Evolutionary conservation across 1,140 invertebrate species (phyloP).

Genomic region (Schlechtendalia chinensis): DNA sequence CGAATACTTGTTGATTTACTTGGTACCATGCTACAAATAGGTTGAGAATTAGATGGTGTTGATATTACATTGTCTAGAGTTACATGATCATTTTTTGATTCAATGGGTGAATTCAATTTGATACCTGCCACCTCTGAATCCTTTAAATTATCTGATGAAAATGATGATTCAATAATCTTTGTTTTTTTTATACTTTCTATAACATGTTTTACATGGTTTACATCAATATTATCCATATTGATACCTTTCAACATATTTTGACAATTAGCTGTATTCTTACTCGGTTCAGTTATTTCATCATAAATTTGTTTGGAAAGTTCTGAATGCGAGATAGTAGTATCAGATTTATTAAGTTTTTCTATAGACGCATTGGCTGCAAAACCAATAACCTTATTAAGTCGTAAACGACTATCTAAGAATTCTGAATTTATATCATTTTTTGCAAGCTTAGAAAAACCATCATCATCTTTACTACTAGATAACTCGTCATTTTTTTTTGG

Average conservation of each 20-base stretch:
- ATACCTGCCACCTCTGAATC: background rate
- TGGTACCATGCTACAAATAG: background rate
- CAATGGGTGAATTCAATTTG: background rate
- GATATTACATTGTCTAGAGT: background rate
- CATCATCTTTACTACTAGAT: background rate
- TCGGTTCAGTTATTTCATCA: background rate
- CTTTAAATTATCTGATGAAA: background rate
- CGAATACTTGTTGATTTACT: background rate
- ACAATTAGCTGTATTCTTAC: background rate
- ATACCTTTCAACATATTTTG: constrained; percentile 13
- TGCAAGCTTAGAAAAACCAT: background rate
- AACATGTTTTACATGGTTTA: constrained; percentile 14
- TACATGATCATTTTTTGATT: background rate
- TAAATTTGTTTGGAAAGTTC: constrained; percentile 32
- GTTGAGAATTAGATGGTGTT: background rate
- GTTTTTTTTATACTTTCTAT: constrained; percentile 1
- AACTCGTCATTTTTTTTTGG: background rate
- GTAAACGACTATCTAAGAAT: constrained; percentile 12
- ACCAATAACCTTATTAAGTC: constrained; percentile 36
- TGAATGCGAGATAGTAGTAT: background rate
- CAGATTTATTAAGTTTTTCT: constrained; percentile 23
- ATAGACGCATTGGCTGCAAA: background rate
- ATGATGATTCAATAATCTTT: background rate
- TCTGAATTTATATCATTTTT: background rate
- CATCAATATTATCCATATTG: constrained; percentile 28